Evolutionary conservation across 2,888 invertebrate species (phyloP), one percentile per base, ranked within the genome.

Genomic region (Alloscopus bannaensis): DNA sequence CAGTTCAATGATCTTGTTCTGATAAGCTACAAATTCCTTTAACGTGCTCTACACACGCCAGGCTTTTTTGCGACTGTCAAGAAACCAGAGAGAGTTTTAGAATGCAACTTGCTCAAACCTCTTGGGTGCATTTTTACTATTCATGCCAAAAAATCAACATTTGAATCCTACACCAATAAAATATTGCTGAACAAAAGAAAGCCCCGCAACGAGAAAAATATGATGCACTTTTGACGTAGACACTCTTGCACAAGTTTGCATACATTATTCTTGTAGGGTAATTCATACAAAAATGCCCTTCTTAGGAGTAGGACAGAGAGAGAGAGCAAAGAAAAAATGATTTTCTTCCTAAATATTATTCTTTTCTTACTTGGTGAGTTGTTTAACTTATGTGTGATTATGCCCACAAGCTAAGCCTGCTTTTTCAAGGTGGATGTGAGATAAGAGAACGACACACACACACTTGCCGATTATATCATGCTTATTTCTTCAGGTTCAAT

Each of bases 1-100:
- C n/a, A 18, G 57, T 55, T 69, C 70, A 59, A 42, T 20, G 59
- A 70, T 70, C 70, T 70, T 70, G 50, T 66, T 70, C 59, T 59
- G 70, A 57, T 42, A 70, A 70, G 45, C 22, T 3, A 22, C 24
- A 47, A 22, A 8, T 18, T n/a, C 6, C 4, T 22, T 3, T 8
- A 16, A 24, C n/a, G 55, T 28, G 3, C 13, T 18, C 26, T 18
- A 50, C 20, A 2, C 8, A 3, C 2, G 1, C 22, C 2, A 20
- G 22, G 3, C 2, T 50, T 50, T 18, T 50, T 13, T 50, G 42
- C 6, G 13, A 36, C 6, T 50, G 2, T 22, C 18, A 22, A 55
- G 16, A 55, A 55, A 3, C 22, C 50, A 18, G 13, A 36, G 36
- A 6, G 6, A 13, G 8, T 36, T 36, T 36, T 36, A 6, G 36